Conservation (phyloP, 2,113 vertebrate genomes). For the Orcinus orca region DNA sequence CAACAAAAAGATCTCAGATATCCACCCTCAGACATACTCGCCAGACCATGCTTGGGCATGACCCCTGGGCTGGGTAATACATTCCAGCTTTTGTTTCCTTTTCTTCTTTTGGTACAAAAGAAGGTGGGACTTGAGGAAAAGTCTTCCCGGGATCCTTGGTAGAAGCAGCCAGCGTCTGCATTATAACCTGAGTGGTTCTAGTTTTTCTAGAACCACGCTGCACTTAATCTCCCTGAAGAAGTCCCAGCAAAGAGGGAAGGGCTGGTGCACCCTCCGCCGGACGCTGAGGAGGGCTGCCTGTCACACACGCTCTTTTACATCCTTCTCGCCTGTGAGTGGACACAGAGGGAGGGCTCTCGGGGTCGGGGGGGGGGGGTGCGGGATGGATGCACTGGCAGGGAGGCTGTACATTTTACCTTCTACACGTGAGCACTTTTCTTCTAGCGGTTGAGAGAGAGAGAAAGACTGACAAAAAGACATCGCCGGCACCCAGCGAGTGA, state of each 20-base stretch:
- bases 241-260: background rate
- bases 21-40: accelerated
- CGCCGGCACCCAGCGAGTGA: accelerated
- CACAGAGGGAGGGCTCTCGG: background rate
- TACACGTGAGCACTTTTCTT: background rate
- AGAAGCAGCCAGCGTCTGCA: accelerated
- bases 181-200: too few species aligned
- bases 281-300: accelerated
- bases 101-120: background rate
- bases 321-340: too few species aligned
- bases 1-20: background rate
- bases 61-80: too few species aligned
- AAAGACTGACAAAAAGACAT: background rate
- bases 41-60: background rate
- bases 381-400: accelerated
- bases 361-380: too few species aligned
- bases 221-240: background rate
- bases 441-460: background rate
- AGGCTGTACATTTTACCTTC: accelerated
- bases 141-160: background rate
- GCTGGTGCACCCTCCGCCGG: accelerated
- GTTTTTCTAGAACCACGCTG: background rate
- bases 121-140: background rate
- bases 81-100: too few species aligned
- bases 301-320: accelerated